Evolutionary conservation across 2,888 invertebrate genomes (phyloP).

Genomic region (Agelastica alni): DNA sequence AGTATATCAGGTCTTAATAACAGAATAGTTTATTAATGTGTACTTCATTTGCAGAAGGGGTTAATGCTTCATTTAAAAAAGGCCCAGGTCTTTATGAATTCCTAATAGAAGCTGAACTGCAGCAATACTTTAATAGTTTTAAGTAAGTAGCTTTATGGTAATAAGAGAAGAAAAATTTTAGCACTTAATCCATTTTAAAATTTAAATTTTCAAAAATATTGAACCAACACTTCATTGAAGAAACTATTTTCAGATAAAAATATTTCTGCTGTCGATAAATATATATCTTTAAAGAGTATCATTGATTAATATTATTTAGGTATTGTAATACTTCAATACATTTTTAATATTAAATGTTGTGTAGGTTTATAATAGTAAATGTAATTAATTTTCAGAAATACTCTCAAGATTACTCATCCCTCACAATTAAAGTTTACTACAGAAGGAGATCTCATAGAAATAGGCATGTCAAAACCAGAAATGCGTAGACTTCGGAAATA

Average conservation of each 20-base stretch:
- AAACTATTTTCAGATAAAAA: no score
- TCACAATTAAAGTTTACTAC: conserved; percentile 93
- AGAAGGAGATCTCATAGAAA: conserved; percentile 86
- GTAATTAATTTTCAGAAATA: conserved; percentile 67
- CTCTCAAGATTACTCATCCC: conserved; percentile 85
- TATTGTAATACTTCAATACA: not conserved
- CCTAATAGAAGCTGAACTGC: conserved; percentile 90
- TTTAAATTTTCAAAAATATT: no score
- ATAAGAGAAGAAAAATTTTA: no score
- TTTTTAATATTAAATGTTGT: no score
- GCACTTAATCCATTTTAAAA: no score
- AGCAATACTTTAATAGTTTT: conserved; percentile 84
- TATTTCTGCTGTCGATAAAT: no score
- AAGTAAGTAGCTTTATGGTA: conserved; percentile 69
- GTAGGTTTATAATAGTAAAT: no score
- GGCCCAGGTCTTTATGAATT: conserved; percentile 83
- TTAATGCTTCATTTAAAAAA: conserved; percentile 54
- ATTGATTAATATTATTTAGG: no score
- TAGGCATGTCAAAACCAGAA: conserved; percentile 95
- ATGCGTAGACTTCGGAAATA: conserved; percentile 91
- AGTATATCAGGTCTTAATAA: not conserved
- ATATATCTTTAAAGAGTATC: no score
- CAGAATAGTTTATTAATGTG: conserved; percentile 9
- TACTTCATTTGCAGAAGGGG: conserved; percentile 41
- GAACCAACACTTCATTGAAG: no score